A percentile compares a stretch with the other conserved stretches of the same genome.
These are phyloP conservation scores for Malacoraja senta DNA, from an alignment of 2,797 vertebrate genomes.

Conservation along the genomic window DNA sequence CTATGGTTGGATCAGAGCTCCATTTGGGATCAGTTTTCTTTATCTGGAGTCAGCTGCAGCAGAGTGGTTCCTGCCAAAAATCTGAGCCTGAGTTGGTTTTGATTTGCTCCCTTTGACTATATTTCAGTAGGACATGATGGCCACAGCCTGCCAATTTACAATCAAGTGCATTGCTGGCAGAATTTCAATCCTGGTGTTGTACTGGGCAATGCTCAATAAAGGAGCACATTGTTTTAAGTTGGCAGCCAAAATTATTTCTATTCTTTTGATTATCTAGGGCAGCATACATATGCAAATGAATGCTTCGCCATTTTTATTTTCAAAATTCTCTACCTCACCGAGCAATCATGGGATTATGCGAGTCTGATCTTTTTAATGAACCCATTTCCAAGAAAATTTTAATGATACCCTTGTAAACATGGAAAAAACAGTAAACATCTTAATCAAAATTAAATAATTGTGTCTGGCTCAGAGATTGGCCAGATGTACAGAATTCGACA, in stretches of 20 bases:
- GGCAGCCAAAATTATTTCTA: background rate
- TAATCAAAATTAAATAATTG: slow-evolving; percentile 28
- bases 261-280: background rate
- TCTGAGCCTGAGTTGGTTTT: background rate
- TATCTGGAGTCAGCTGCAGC: slow-evolving; percentile 34
- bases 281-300: background rate
- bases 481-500: slow-evolving; percentile 30
- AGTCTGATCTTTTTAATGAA: background rate
- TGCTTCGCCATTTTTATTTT: background rate
- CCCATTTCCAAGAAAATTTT: background rate
- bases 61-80: background rate
- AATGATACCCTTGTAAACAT: slow-evolving; percentile 32
- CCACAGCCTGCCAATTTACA: slow-evolving; percentile 32
- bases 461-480: background rate
- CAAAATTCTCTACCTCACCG: background rate
- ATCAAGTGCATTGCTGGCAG: slow-evolving; percentile 37
- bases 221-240: slow-evolving; percentile 24
- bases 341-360: background rate
- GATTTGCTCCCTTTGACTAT: slow-evolving; percentile 22
- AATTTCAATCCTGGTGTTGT: slow-evolving; percentile 1
- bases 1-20: slow-evolving; percentile 4
- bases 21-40: slow-evolving; percentile 19
- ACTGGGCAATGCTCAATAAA: slow-evolving; percentile 17
- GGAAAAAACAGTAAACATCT: slow-evolving; percentile 34
- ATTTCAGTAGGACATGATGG: slow-evolving; percentile 16